phyloP scores from a whole-genome alignment of 2,797 vertebrate genomes.

The Sebastolobus altivelis region DNA sequence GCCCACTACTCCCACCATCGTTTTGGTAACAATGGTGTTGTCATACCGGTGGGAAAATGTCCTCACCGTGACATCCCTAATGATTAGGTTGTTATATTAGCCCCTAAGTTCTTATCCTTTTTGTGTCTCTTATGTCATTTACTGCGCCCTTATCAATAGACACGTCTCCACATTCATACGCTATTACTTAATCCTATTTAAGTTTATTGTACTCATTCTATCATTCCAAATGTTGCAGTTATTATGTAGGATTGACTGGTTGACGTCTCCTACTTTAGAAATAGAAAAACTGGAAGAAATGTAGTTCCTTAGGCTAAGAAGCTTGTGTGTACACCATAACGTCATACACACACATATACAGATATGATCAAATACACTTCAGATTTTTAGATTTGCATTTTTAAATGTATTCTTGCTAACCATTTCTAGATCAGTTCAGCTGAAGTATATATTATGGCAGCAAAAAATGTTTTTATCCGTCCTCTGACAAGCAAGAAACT shows the following conservation, averaged over 20 bases:
- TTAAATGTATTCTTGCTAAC: not conserved
- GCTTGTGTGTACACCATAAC: not conserved
- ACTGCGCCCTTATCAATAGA: not conserved
- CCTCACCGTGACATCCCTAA: not conserved
- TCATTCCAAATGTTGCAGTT: not conserved
- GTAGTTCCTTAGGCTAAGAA: not conserved
- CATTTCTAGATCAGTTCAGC: not conserved
- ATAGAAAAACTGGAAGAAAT: slow-evolving; percentile 9
- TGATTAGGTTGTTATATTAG: not conserved
- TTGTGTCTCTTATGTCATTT: not conserved
- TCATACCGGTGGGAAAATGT: no score
- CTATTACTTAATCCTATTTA: not conserved
- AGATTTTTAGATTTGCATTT: not conserved
- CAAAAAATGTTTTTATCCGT: not conserved
- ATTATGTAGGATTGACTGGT: not conserved
- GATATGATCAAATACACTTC: not conserved
- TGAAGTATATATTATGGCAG: not conserved
- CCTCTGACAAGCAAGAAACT: not conserved
- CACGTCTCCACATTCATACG: not conserved
- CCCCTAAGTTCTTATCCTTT: not conserved
- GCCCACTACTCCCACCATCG: no score
- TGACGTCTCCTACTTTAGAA: not conserved
- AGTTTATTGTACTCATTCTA: not conserved
- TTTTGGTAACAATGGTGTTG: no score
- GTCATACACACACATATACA: not conserved